phyloP scores from a whole-genome alignment of 2,888 invertebrate genomes.

The Brenthis ino region DNA sequence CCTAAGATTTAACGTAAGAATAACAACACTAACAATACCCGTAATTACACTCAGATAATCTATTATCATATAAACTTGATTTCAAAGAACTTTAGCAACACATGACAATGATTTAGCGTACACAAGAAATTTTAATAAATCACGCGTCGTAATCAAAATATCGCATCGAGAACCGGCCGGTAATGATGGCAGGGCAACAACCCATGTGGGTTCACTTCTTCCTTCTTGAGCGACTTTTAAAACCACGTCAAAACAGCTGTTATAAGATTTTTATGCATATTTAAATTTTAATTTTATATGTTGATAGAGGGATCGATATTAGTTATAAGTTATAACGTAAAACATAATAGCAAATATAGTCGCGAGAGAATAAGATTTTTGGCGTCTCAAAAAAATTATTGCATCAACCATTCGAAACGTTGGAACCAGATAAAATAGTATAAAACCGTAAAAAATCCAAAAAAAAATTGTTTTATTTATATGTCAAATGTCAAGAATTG shows the following conservation, averaged over 20 bases:
- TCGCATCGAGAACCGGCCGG: constrained; percentile 24
- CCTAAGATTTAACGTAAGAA: constrained; percentile 5
- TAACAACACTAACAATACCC: constrained; percentile 19
- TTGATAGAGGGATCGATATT: too few species aligned
- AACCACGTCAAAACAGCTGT: constrained; percentile 2
- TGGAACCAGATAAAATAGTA: too few species aligned
- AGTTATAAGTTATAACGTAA: too few species aligned
- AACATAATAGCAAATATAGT: too few species aligned
- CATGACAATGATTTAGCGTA: constrained; percentile 17
- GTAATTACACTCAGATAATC: constrained; percentile 26
- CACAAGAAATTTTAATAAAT: constrained; percentile 24
- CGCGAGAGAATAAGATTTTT: too few species aligned
- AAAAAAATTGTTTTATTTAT: too few species aligned
- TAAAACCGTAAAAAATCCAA: too few species aligned
- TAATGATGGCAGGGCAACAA: constrained; percentile 24
- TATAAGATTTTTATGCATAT: not conserved
- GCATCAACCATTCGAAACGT: too few species aligned
- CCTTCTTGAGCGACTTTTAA: constrained; percentile 16
- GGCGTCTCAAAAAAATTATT: too few species aligned
- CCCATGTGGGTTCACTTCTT: constrained; percentile 17
- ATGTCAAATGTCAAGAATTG: too few species aligned
- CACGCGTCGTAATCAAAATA: constrained; percentile 28
- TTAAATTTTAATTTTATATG: too few species aligned
- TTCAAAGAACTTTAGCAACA: constrained; percentile 23
- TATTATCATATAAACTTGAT: constrained; percentile 30